Percentiles rank a stretch among this genome's conserved stretches.
Conservation (phyloP, 2,888 invertebrate genomes). For the Coremacera marginata region DNA sequence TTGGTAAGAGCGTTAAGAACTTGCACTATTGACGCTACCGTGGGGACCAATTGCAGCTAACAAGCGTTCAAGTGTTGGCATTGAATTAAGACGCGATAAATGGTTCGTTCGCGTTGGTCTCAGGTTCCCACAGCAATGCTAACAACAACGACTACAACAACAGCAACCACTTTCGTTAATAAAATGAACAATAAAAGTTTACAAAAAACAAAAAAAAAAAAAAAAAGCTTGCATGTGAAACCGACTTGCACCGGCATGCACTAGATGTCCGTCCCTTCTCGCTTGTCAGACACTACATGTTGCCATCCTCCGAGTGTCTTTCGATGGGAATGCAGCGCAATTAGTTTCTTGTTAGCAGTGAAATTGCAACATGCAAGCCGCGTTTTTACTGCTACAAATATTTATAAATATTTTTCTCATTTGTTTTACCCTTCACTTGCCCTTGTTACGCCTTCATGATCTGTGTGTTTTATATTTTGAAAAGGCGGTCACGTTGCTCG, state of each 20-base stretch:
- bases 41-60: not conserved
- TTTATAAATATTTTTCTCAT: not conserved
- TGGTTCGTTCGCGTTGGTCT: not conserved
- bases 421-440: not conserved
- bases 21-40: not conserved
- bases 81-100: not conserved
- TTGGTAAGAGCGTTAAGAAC: not conserved
- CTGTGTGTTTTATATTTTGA: not conserved
- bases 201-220: not conserved
- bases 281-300: not conserved
- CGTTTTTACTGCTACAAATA: not conserved
- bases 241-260: not conserved
- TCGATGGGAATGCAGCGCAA: constrained; percentile 12
- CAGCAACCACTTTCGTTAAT: not conserved
- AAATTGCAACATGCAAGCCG: constrained; percentile 13
- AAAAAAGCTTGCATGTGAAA: not conserved
- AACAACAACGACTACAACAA: not conserved
- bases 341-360: constrained; percentile 35
- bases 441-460: not conserved
- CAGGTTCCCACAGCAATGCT: not conserved
- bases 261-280: not conserved
- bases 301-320: not conserved
- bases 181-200: not conserved
- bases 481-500: constrained; percentile 19
- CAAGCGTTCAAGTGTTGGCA: not conserved